Evolutionary conservation across 2,797 vertebrate genomes (phyloP).

Genomic region (Scolopax rusticola): DNA sequence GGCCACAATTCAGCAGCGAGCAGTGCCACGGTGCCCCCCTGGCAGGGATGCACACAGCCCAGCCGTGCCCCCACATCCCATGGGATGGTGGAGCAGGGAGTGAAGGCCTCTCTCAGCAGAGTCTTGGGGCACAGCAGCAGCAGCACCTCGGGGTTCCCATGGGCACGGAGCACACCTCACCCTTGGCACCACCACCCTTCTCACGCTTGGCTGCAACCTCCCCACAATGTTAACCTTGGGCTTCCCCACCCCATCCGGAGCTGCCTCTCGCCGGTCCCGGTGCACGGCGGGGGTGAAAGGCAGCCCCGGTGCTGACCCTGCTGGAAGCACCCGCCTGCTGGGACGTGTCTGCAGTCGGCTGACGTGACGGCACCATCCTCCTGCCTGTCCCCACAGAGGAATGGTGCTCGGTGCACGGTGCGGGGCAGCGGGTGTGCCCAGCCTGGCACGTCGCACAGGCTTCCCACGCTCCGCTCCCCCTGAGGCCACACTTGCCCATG

Average conservation of each 20-base stretch:
- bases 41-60: fast-evolving
- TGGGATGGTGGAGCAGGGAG: neutral
- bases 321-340: neutral
- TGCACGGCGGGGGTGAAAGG: neutral
- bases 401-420: neutral
- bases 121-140: neutral
- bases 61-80: fast-evolving
- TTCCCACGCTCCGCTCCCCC: neutral
- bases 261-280: fast-evolving
- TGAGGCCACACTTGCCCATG: fast-evolving
- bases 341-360: neutral
- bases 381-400: neutral
- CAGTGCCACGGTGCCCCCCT: neutral
- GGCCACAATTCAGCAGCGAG: neutral
- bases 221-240: neutral
- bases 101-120: neutral
- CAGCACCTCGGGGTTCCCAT: fast-evolving
- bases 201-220: neutral
- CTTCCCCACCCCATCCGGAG: neutral
- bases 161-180: neutral
- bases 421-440: neutral
- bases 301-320: neutral
- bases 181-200: neutral
- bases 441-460: neutral
- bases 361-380: neutral